Percentiles rank a stretch among this genome's conserved stretches.
These are phyloP conservation scores for Rhynchophorus ferrugineus DNA, from an alignment of 1,140 invertebrate species.

Conservation along the genomic window DNA sequence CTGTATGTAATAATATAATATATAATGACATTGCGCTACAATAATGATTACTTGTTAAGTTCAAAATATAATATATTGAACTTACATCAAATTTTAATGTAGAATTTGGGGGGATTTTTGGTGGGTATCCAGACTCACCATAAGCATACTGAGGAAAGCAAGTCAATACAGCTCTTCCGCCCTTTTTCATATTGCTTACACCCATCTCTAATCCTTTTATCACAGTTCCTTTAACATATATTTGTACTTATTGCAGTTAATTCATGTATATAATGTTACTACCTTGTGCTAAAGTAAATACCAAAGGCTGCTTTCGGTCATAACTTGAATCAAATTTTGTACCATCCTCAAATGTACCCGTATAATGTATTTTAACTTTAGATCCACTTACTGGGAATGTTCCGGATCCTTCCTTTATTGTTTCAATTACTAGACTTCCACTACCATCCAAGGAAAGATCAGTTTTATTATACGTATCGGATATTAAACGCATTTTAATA, in stretches of 20 bases:
- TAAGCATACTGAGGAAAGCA: constrained; percentile 91
- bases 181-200: constrained; percentile 88
- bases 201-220: constrained; percentile 96
- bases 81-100: constrained; percentile 86
- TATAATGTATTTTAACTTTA: constrained; percentile 87
- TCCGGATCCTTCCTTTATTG: constrained; percentile 64
- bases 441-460: no score
- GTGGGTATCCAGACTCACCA: constrained; percentile 72
- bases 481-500: no score
- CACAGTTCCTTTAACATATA: constrained; percentile 53
- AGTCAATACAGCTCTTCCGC: constrained; percentile 76
- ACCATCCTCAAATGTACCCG: constrained; percentile 83
- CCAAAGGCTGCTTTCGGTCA: constrained; percentile 73
- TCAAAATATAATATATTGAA: constrained; percentile 15
- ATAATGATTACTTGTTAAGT: neutral
- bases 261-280: constrained; percentile 26
- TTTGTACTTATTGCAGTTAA: neutral
- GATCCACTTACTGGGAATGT: constrained; percentile 43
- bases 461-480: no score
- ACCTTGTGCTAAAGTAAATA: constrained; percentile 77
- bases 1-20: constrained; percentile 40
- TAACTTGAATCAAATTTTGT: constrained; percentile 90
- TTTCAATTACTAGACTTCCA: no score
- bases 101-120: constrained; percentile 83
- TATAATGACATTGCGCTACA: neutral